Evolutionary conservation across 2,797 vertebrate species (phyloP), one percentile per base, ranked within the genome.

Genomic region (Buphagus erythrorhynchus): DNA sequence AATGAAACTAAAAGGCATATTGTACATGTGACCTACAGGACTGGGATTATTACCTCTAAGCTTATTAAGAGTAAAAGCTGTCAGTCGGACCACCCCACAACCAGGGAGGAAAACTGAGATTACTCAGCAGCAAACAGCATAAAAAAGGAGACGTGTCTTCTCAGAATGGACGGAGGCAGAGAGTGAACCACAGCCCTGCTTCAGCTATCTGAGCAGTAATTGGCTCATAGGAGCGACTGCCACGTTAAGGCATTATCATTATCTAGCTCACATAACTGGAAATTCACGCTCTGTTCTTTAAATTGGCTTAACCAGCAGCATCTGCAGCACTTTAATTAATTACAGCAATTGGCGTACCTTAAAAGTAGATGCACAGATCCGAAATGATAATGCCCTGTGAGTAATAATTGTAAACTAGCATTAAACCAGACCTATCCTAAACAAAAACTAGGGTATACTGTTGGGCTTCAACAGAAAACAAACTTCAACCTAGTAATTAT

Each of bases 321-420:
- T 98, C 98, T 98, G 97, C 97, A 98, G 95, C 97, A 97, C 98
- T 98, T 98, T 98, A 98, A 98, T 98, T 98, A 98, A 98, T 98
- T 98, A 97, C 94, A 98, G 97, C 97, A 97, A 98, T 95, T 98
- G 98, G 95, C 93, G 19, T 96, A 96, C 86, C 94, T 97, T 97
- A 97, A 97, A 97, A 97, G 95, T 92, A 97, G 94, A 98, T 82
- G 77, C 88, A 95, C 38, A 97, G 92, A 97, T 97, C 88, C 98
- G 87, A 93, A 97, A 96, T 88, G 93, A 96, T 95, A 96, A 97
- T 96, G 92, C 43, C 25, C 78, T 36, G 17, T 90, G 95, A 96
- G 92, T 81, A 97, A 87, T 67, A 92, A 86, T 85, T 82, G 52
- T 88, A 93, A 97, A n/a, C 36, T 81, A 95, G 82, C 55, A 92